Evolutionary conservation across 2,113 vertebrate species (phyloP), one percentile per base, ranked within the genome.

Genomic region (Heloderma charlesbogerti): DNA sequence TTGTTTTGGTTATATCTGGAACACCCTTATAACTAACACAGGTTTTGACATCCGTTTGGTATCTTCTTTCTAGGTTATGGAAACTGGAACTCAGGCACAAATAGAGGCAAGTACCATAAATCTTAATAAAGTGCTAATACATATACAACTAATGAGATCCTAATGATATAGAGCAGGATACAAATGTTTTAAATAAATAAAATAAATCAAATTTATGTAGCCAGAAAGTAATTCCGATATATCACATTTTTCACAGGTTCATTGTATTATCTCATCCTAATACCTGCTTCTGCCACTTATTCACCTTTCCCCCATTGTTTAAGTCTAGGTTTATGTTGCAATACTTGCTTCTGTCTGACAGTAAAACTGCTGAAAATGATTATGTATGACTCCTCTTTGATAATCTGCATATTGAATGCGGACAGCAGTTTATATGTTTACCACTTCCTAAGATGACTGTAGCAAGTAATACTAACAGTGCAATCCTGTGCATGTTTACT

Each of bases 41-140:
- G 0, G 9, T 66, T 66, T 71, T 92, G 29, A 91, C 67, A 67
- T 13, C 74, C 37, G 87, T 91, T 71, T 85, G 31, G 1, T 84
- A 43, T 77, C 29, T 91, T 91, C 90, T 91, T 95, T 95, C 27
- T 93, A 97, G 97, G 97, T 51, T 97, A 97, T n/a, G 97, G 97
- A 87, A 96, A 97, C 88, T 97, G 97, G 97, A 97, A 96, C 84
- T 97, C 97, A 77, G 97, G 96, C 78, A 93, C 96, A 66, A 97
- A 96, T 89, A 95, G 97, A 97, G 97, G 97, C 86, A 95, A 97
- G 97, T 96, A 78, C 40, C 1, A 51, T 48, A 84, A 82, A 88
- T 89, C 27, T 90, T 79, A 66, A 31, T 54, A 22, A 40, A 67
- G 8, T 80, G 37, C 9, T 67, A 27, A 66, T 13, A 84, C n/a